Base-by-base conservation (phyloP, 2,113 vertebrate species). In the Istiophorus platypterus region DNA sequence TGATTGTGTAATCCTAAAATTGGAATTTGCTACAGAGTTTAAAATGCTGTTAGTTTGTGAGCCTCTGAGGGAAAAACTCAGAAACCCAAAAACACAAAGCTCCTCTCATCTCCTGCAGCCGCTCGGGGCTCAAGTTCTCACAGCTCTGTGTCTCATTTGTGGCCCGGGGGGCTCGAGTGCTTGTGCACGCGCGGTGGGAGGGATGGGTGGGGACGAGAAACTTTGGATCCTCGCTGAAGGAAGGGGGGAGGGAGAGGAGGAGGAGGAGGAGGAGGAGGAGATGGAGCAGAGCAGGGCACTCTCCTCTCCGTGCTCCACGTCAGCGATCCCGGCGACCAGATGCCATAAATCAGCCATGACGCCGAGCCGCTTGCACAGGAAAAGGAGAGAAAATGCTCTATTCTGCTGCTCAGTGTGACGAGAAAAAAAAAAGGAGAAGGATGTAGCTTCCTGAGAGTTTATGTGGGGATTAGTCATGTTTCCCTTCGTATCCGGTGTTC, bases 391-490 rank as follows among this genome's bases (percentile, higher is more conserved):
- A 93, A 91, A 85, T 18, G 76, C 80, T 90, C 59, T 71, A 13
- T 76, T 85, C 86, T 72, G 80, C 58, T 56, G 57, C 66, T 12
- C 39, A 67, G 61, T n/a, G 7, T 34, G 31, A 34, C 31, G 31
- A 34, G n/a, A 6, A 34, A 65, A 68, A 62, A 18, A 54, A 61
- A 39, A 39, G 45, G 52, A 88, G 72, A 62, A 67, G 47, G 31
- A 82, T 8, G 22, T n/a, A n/a, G 78, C 66, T 76, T 82, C 76
- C 67, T 84, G 54, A 62, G 54, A 22, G 76, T 72, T 73, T 61
- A 58, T 83, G 76, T 71, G 18, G 78, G 76, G 65, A 87, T 92
- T 88, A 85, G 81, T 89, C 88, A 85, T 76, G 76, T 87, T 88
- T 87, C 66, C 24, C 58, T 83, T 70, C 37, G 0, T 29, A 71